A percentile compares a stretch with the other conserved stretches of the same genome.
Conservation (phyloP, 2,113 vertebrate genomes). For the Tinamus guttatus region DNA sequence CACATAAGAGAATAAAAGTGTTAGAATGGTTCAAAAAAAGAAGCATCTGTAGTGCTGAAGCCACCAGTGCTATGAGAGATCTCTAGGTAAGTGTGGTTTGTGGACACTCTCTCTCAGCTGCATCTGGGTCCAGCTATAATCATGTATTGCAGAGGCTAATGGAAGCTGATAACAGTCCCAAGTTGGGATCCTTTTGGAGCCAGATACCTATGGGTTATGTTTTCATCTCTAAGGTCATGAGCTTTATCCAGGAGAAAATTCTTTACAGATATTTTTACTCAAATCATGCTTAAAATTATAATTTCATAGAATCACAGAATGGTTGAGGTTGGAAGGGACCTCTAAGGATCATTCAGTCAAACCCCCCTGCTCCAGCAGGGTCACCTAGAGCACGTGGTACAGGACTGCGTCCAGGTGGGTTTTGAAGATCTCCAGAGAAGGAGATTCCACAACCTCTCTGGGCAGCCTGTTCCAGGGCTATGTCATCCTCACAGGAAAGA, state of each 20-base stretch:
- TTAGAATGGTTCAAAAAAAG: neutral
- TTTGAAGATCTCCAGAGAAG: too few species aligned
- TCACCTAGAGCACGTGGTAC: too few species aligned
- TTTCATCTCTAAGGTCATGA: neutral
- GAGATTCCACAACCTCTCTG: too few species aligned
- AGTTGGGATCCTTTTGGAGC: neutral
- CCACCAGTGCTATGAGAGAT: neutral
- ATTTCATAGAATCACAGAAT: neutral
- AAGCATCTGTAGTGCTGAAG: neutral
- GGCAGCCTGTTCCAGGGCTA: too few species aligned
- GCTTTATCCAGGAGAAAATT: neutral
- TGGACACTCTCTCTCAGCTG: neutral
- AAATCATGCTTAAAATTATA: neutral
- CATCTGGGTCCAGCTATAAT: accelerated
- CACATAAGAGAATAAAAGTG: neutral
- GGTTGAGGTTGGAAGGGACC: too few species aligned
- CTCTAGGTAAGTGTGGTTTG: neutral
- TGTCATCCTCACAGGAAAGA: too few species aligned
- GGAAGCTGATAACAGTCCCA: accelerated
- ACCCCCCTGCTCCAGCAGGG: too few species aligned
- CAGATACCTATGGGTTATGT: accelerated
- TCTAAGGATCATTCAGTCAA: too few species aligned
- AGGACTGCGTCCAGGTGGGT: too few species aligned
- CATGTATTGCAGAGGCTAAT: accelerated
- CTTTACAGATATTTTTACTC: neutral